Conservation (phyloP, 2,797 vertebrate species). For the Oreonectes daqikongensis region DNA sequence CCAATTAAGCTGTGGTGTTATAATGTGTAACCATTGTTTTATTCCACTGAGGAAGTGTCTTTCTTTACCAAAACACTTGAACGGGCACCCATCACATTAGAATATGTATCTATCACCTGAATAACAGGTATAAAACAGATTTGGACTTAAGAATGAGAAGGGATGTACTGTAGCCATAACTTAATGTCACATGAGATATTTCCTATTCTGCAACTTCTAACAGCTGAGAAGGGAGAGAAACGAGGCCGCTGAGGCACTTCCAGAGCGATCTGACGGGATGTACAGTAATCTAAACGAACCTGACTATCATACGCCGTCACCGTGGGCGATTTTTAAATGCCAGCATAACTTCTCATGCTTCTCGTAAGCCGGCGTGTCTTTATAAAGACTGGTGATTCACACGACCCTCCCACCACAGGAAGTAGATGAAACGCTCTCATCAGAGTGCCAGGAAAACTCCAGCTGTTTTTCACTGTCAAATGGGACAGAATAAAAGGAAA, state of each 20-base stretch:
- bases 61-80: background rate
- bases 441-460: slow-evolving; percentile 19
- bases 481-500: slow-evolving; percentile 28
- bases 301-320: slow-evolving; percentile 63
- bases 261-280: slow-evolving; percentile 65
- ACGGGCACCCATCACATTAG: background rate
- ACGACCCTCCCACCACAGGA: slow-evolving; percentile 58
- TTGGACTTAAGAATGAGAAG: background rate
- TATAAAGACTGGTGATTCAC: slow-evolving; percentile 63
- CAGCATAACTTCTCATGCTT: slow-evolving; percentile 72
- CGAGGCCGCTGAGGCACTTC: slow-evolving; percentile 1
- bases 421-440: slow-evolving; percentile 33
- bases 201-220: background rate
- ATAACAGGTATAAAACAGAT: background rate
- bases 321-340: slow-evolving; percentile 70
- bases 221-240: slow-evolving; percentile 11
- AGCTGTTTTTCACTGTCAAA: slow-evolving; percentile 10
- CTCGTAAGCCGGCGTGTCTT: slow-evolving; percentile 56
- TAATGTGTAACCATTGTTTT: slow-evolving; percentile 6
- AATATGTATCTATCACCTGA: background rate
- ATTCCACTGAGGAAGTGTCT: background rate
- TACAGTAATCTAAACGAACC: slow-evolving; percentile 74
- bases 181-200: background rate
- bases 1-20: background rate
- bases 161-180: background rate